phyloP scores from a whole-genome alignment of 2,888 invertebrate genomes.

The Ctenicera cuprea region DNA sequence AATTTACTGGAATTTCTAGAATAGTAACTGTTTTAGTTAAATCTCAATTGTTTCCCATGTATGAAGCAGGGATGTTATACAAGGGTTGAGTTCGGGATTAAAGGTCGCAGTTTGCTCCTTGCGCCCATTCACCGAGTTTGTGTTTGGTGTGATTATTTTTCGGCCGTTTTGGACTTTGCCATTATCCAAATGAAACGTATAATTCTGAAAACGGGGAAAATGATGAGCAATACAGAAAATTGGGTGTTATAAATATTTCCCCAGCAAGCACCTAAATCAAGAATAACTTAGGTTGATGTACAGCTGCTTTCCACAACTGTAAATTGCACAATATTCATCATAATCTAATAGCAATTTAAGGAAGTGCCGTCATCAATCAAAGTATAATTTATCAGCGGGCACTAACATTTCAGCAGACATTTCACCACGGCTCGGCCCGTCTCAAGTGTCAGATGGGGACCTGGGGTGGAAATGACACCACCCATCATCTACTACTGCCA shows the following conservation, averaged over 20 bases:
- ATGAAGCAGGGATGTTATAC: constrained; percentile 2
- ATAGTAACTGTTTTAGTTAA: constrained; percentile 7
- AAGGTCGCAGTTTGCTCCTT: not conserved
- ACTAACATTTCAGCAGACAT: constrained; percentile 51
- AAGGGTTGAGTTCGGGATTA: constrained; percentile 16
- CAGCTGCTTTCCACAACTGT: constrained; percentile 51
- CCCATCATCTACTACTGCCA: constrained; percentile 50
- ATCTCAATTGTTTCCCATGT: constrained; percentile 3
- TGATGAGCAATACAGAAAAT: constrained; percentile 21
- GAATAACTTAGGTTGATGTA: constrained; percentile 50
- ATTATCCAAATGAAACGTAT: constrained; percentile 29
- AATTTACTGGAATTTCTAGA: not conserved
- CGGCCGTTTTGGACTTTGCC: not conserved
- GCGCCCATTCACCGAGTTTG: not conserved
- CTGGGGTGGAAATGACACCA: constrained; percentile 53
- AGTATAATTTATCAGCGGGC: constrained; percentile 60
- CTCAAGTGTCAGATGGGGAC: constrained; percentile 55
- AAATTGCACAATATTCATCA: constrained; percentile 57
- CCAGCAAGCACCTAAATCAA: constrained; percentile 41
- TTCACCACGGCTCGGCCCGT: constrained; percentile 49
- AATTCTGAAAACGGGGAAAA: constrained; percentile 9
- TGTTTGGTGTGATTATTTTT: constrained; percentile 29
- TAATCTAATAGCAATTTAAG: constrained; percentile 61
- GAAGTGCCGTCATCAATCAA: constrained; percentile 62
- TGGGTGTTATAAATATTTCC: constrained; percentile 31